Base-by-base conservation (phyloP, 2,888 invertebrate genomes). In the Ectemnius continuus region DNA sequence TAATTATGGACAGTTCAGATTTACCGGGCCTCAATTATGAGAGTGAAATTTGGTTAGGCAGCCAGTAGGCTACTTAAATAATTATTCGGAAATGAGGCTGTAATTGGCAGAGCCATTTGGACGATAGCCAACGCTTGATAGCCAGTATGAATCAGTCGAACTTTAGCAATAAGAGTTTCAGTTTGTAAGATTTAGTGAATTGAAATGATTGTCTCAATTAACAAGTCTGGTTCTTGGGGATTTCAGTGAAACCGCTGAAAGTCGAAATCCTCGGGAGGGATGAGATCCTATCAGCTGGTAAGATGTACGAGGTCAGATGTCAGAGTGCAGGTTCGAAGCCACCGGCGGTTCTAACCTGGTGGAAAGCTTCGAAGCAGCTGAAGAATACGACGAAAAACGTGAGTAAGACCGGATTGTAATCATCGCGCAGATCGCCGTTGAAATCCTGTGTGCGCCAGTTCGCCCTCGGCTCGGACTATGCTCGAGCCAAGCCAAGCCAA, bases 341-440 rank as follows among this genome's bases (percentile, higher is more conserved):
- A 13, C 95, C 96, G 79, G 97, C 97, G 1, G 93, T 94, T 75
- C 95, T 97, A 88, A 96, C 96, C 67, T 98, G 97, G 97, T 97
- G 96, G 96, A 96, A 96, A 91, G 96, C 96, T 84, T 96, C 95
- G 88, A 93, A 96, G 86, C 96, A 95, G 90, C 93, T 97, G 76
- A 96, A 96, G 91, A 94, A 94, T 89, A 93, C 95, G 91, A 95
- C 95, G 70, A 96, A 95, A 92, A 96, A 95, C 91, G 97, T 97
- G 91, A 95, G 96, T 94, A 73, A 61, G 23, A 59, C 8, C 52
- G 52, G 56, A 67, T 63, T 60, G 11, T 64, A 63, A 61, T 61
- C 47, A 57, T 58, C 23, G 18, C 61, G 46, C 47, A 36, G 6
- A 14, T 52, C 16, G 52, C 66, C 52, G 26, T 28, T 13, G 69